Base-by-base conservation (phyloP, 92 coral and sea anemone species). In the Actinostola sp. region DNA sequence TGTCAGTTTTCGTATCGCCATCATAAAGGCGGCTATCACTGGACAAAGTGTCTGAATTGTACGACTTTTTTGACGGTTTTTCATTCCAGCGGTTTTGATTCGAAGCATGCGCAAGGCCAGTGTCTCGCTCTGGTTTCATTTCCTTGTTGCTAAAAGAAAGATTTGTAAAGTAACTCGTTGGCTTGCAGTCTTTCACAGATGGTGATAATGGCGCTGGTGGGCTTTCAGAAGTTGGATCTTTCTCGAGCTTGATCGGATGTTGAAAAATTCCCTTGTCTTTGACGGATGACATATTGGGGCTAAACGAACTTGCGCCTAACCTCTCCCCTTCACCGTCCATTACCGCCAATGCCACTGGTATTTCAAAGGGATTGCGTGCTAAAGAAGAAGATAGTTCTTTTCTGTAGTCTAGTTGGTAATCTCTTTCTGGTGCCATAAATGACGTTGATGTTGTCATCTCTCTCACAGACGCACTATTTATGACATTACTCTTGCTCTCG, bases 81-180 rank as follows among this genome's bases (percentile, higher is more conserved):
- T 45, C 42, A 3, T 4, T 66, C 42, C 9, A 26, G 39, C 25
- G 57, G 15, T 27, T 28, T 46, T 61, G 52, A 14, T 31, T 41
- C 2, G 38, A 27, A 3, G 48, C 15, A 26, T 15, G 39, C 24
- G 16, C 61, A 19, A 48, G 55, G 49, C 75, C 52, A n/a, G 82
- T 54, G 38, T 90, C 96, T 29, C 87, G 70, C 63, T 91, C 97
- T 12, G 97, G 90, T 57, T 91, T 78, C 96, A 90, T 83, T 36
- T 66, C 84, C 3, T 73, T 68, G 38, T 70, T 69, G 20, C 63
- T 73, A 53, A 83, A 80, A 20, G 82, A 77, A 9, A 76, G 49
- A 45, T 72, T 66, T 11, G 77, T 70, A 23, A 79, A 79, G 61
- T 70, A 77, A 46, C 78, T 73, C 13, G 92, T 67, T 51, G 88